Percentiles rank a stretch among this genome's conserved stretches.
These are phyloP conservation scores for Xanthia icteritia DNA, from an alignment of 2,888 invertebrate genomes.

Conservation along the genomic window DNA sequence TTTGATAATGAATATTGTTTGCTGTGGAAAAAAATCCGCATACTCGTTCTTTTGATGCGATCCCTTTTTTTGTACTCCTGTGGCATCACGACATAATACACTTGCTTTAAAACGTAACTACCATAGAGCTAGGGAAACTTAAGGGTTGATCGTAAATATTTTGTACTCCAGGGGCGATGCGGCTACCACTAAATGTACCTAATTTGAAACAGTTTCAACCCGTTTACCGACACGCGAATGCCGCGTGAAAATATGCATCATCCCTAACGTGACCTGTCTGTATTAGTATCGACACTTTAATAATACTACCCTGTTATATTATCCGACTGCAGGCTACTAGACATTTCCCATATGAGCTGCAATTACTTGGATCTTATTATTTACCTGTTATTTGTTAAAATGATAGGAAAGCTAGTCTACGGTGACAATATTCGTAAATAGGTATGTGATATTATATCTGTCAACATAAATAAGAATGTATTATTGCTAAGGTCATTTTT, in stretches of 20 bases:
- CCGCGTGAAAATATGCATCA: conserved; percentile 11
- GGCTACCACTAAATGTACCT: neutral
- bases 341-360: neutral
- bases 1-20: neutral
- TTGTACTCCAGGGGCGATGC: neutral
- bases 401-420: too few species aligned
- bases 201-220: neutral
- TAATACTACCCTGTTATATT: too few species aligned
- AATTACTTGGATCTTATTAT: neutral
- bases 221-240: conserved; percentile 7
- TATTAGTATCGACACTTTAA: too few species aligned
- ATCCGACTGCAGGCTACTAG: neutral
- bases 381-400: too few species aligned
- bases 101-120: neutral
- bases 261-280: neutral
- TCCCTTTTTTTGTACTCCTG: neutral
- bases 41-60: neutral
- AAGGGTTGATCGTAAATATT: conserved; percentile 12
- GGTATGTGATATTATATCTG: too few species aligned
- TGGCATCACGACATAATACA: neutral
- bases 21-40: neutral
- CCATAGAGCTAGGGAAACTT: neutral
- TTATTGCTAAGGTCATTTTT: too few species aligned
- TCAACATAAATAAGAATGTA: too few species aligned
- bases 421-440: too few species aligned